phyloP scores from a whole-genome alignment of 2,888 invertebrate species.

The Caenorhabditis japonica region DNA sequence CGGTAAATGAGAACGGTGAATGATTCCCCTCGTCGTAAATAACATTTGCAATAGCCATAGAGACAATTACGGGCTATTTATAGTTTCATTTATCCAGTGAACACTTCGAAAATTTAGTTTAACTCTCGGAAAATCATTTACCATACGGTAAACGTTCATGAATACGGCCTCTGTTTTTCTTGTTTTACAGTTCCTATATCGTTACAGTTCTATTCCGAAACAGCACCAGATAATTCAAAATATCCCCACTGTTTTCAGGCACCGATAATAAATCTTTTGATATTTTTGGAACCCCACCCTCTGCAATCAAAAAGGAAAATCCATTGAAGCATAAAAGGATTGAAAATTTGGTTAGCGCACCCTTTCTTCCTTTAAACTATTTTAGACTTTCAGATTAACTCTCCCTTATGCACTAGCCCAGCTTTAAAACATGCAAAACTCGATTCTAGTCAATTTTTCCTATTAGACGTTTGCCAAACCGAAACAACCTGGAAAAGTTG shows the following conservation, averaged over 20 bases:
- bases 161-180: no score
- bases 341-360: constrained; percentile 7
- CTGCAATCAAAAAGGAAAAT: constrained; percentile 4
- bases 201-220: no score
- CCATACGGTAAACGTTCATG: no score
- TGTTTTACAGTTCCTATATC: no score
- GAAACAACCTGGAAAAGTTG: constrained; percentile 9
- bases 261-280: constrained; percentile 38
- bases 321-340: constrained; percentile 22
- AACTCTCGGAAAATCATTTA: no score
- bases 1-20: no score
- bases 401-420: constrained; percentile 23
- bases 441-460: constrained; percentile 5
- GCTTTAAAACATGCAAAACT: constrained; percentile 22
- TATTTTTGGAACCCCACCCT: constrained; percentile 39
- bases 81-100: no score
- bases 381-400: constrained; percentile 14
- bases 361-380: no score
- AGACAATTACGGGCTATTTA: no score
- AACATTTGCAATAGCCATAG: no score
- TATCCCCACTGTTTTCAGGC: constrained; percentile 1
- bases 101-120: no score
- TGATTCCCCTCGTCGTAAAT: no score
- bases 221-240: background rate
- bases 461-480: constrained; percentile 20